Percentiles rank a stretch among this genome's conserved stretches.
These are phyloP conservation scores for Actinostola sp. DNA, from an alignment of 92 coral and sea anemone genomes.

Conservation along the genomic window DNA sequence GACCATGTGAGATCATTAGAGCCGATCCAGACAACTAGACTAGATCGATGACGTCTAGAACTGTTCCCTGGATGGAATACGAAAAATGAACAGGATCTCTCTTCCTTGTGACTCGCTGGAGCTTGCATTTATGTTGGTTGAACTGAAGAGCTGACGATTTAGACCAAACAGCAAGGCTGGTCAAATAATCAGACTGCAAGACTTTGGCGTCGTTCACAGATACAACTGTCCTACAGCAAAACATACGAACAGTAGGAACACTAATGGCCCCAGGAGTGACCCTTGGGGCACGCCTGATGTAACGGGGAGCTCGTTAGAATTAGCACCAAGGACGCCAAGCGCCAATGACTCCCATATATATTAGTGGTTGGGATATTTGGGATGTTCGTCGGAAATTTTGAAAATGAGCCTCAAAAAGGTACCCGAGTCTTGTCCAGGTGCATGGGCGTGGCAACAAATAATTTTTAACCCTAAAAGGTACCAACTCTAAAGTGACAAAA, in stretches of 20 bases:
- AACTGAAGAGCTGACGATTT: background rate
- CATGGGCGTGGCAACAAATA: no score
- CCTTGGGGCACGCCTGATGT: conserved; percentile 41
- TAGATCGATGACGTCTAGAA: background rate
- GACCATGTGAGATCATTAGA: conserved; percentile 37
- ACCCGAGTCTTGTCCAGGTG: no score
- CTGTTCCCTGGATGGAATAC: background rate
- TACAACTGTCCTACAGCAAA: no score
- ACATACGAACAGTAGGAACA: conserved; percentile 30
- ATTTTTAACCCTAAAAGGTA: no score
- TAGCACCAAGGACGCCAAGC: conserved; percentile 17
- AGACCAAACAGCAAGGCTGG: background rate
- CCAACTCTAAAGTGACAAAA: no score
- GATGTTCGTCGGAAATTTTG: no score
- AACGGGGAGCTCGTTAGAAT: conserved; percentile 23
- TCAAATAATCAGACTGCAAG: background rate
- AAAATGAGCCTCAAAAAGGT: no score
- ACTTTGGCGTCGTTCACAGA: conserved; percentile 31
- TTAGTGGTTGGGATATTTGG: no score
- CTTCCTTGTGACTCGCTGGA: background rate
- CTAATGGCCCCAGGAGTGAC: conserved; percentile 24
- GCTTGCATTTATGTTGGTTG: background rate
- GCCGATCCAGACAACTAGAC: conserved; percentile 36
- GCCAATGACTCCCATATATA: no score
- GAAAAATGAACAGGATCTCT: background rate